Evolutionary conservation across 2,797 vertebrate genomes (phyloP).

Genomic region (Urosaurus nigricauda): DNA sequence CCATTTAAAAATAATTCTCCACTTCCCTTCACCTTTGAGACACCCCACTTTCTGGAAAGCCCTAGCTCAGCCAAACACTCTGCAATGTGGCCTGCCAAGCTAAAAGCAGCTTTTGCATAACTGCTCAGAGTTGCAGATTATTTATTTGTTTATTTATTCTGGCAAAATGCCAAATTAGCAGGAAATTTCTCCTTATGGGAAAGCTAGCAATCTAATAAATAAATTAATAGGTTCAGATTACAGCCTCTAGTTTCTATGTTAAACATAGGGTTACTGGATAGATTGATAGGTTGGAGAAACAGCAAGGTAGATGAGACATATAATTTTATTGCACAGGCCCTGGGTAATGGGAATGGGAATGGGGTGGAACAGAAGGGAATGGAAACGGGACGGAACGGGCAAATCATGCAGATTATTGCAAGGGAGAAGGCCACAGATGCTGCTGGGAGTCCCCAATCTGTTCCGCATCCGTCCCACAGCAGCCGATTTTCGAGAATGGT

Average conservation of each 20-base stretch:
- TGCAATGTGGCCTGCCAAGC: slow-evolving; percentile 6
- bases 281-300: neutral
- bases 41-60: slow-evolving; percentile 9
- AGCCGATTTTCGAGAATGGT: too few relatives aligned
- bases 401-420: too few relatives aligned
- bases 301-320: neutral
- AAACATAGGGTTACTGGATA: neutral
- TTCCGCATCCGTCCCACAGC: too few relatives aligned
- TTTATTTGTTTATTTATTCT: neutral
- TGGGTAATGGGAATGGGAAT: too few relatives aligned
- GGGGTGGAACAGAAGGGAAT: too few relatives aligned
- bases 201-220: slow-evolving; percentile 5
- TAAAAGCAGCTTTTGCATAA: slow-evolving; percentile 19
- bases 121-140: neutral
- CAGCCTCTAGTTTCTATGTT: neutral
- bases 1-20: slow-evolving; percentile 32
- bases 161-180: slow-evolving; percentile 21
- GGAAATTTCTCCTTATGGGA: slow-evolving; percentile 33
- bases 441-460: too few relatives aligned
- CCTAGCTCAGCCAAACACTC: neutral
- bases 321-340: too few relatives aligned
- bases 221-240: neutral
- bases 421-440: too few relatives aligned
- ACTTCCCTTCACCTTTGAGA: slow-evolving; percentile 22
- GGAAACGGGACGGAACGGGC: too few relatives aligned